phyloP scores from a whole-genome alignment of 2,888 invertebrate species.

The Xanthostigma xanthostigma region DNA sequence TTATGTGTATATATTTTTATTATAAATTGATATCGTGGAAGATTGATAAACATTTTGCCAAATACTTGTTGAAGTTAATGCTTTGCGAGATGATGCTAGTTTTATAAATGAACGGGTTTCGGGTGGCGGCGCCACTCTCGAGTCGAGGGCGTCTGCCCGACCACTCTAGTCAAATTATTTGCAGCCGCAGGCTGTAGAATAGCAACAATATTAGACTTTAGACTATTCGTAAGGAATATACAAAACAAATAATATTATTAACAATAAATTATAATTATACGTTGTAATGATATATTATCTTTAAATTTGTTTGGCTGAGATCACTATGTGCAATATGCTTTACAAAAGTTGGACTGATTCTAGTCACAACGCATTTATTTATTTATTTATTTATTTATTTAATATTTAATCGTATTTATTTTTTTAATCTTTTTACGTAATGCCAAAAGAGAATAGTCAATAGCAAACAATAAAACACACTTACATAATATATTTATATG shows the following conservation, averaged over 20 bases:
- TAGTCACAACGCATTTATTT: not conserved
- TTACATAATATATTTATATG: too few species aligned
- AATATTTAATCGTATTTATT: too few species aligned
- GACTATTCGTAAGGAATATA: too few species aligned
- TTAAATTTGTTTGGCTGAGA: constrained; percentile 23
- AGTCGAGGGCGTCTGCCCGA: constrained; percentile 19
- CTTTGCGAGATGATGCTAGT: constrained; percentile 21
- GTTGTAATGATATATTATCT: constrained; percentile 7
- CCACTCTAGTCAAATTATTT: constrained; percentile 33
- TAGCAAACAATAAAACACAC: too few species aligned
- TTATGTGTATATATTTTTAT: not conserved
- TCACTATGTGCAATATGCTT: constrained; percentile 29
- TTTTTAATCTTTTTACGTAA: too few species aligned
- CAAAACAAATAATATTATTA: constrained; percentile 2
- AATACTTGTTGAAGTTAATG: constrained; percentile 31
- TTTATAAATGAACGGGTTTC: not conserved
- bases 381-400: too few species aligned
- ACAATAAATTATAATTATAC: constrained; percentile 6
- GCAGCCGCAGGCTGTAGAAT: constrained; percentile 23
- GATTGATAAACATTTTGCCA: constrained; percentile 26
- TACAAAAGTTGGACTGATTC: not conserved
- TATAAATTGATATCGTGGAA: not conserved
- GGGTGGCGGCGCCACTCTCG: not conserved
- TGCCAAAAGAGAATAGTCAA: too few species aligned
- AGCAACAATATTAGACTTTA: constrained; percentile 18